These are phyloP conservation scores for Lasaia peninsularis DNA, from an alignment of 1,140 invertebrate species.

Conservation along the genomic window DNA sequence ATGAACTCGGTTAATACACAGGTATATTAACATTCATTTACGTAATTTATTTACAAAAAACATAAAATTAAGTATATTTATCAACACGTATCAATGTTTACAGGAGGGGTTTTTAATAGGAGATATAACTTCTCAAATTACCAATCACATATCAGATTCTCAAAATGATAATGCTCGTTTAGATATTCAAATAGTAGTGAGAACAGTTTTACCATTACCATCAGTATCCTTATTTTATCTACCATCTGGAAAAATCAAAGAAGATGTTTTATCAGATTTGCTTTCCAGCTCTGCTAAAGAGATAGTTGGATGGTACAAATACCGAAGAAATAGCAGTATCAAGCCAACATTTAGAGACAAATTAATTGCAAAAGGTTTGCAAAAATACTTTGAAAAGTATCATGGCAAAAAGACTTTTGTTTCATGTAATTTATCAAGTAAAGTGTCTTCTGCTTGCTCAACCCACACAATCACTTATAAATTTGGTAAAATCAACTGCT, in stretches of 20 bases:
- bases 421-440: conserved; percentile 77
- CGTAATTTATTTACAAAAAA: neutral
- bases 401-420: conserved; percentile 71
- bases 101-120: conserved; percentile 83
- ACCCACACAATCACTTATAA: conserved; percentile 80
- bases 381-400: conserved; percentile 74
- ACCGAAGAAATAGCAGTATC: conserved; percentile 73
- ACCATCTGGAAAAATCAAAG: conserved; percentile 76
- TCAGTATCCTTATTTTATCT: conserved; percentile 76
- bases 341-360: conserved; percentile 77
- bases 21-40: conserved; percentile 53
- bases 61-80: neutral
- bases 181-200: conserved; percentile 79
- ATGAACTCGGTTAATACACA: conserved; percentile 77
- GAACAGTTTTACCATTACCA: conserved; percentile 77
- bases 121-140: conserved; percentile 78
- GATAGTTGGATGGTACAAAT: conserved; percentile 82
- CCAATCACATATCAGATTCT: conserved; percentile 82
- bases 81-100: conserved; percentile 39
- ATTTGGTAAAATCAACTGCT: conserved; percentile 71
- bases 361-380: conserved; percentile 78
- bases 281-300: conserved; percentile 73
- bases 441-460: conserved; percentile 53
- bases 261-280: conserved; percentile 72
- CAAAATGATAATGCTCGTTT: conserved; percentile 78